Evolutionary conservation across 2,888 invertebrate genomes (phyloP), one percentile per base, ranked within the genome.

Genomic region (Apantesis nais): DNA sequence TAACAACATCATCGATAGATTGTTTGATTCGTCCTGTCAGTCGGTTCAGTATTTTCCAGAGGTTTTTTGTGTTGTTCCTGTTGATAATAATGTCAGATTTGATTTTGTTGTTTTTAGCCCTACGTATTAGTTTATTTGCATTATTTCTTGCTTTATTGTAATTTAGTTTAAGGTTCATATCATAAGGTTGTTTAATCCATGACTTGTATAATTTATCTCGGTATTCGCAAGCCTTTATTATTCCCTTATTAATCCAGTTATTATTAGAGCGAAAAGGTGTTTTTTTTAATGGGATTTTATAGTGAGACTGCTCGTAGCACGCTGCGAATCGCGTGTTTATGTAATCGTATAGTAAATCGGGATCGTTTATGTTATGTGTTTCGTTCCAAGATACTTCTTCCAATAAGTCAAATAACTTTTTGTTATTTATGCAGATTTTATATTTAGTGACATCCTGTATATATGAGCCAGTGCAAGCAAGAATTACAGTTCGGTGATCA

Each of bases 91-190:
- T 44, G 0, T 41, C 44, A 2, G 25, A 16, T 63, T 44, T 63
- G 1, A 63, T 25, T 0, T 16, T 29, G 29, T 63, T 44, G 16
- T 29, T 63, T 44, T 63, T 63, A 2, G 63, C 5, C 14, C 44
- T 41, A 16, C 16, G n/a, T 1, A 63, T 66, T n/a, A 66, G 8
- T 1, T 8, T 37, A 55, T 66, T 66, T n/a, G 66, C 55, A 55
- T 37, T 37, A 3, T 66, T 66, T 66, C 55, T 34, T 5, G 66
- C 22, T 37, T 55, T 66, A n/a, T 66, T 66, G 16, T 66, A 66
- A 8, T 66, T 37, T 55, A n/a, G 55, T 55, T 66, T 66, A n/a
- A 66, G 9, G 14, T 37, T 25, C n/a, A 55, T 4, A n/a, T 55
- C 11, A 25, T 55, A 12, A 5, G 66, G 55, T 3, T 66, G 12